Evolutionary conservation across 30 jellyfish, hydroid and myxozoan genomes (phyloP).

Genomic region (Aurelia coerulea): DNA sequence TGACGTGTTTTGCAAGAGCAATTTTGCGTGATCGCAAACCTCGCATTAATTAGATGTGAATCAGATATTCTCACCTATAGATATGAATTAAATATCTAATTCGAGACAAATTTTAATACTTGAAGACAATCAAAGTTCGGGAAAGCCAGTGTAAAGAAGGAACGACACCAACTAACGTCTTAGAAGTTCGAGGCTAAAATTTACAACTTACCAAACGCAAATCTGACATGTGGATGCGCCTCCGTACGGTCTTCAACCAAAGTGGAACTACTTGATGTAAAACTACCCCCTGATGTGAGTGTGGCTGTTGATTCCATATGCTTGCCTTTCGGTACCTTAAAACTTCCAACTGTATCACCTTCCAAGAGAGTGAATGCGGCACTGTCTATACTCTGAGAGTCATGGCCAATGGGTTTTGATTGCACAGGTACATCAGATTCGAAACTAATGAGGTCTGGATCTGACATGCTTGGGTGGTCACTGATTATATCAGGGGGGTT

Average conservation of each 20-base stretch:
- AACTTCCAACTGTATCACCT: constrained; percentile 73
- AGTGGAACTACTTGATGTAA: constrained; percentile 62
- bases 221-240: constrained; percentile 81
- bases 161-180: too few relatives aligned
- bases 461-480: constrained; percentile 73
- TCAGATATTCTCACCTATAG: too few relatives aligned
- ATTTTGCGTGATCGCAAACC: too few relatives aligned
- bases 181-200: not conserved
- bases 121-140: too few relatives aligned
- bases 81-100: too few relatives aligned
- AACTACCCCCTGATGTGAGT: constrained; percentile 49
- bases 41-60: too few relatives aligned
- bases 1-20: too few relatives aligned
- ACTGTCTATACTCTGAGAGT: constrained; percentile 92
- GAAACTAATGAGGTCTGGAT: constrained; percentile 84
- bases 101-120: too few relatives aligned
- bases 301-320: constrained; percentile 34
- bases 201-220: constrained; percentile 69
- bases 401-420: constrained; percentile 62
- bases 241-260: constrained; percentile 56
- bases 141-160: too few relatives aligned
- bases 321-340: constrained; percentile 69
- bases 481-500: constrained; percentile 65
- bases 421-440: constrained; percentile 45
- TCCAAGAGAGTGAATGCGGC: constrained; percentile 87